Base-by-base conservation (phyloP, 2,797 vertebrate genomes). In the Helostoma temminkii region DNA sequence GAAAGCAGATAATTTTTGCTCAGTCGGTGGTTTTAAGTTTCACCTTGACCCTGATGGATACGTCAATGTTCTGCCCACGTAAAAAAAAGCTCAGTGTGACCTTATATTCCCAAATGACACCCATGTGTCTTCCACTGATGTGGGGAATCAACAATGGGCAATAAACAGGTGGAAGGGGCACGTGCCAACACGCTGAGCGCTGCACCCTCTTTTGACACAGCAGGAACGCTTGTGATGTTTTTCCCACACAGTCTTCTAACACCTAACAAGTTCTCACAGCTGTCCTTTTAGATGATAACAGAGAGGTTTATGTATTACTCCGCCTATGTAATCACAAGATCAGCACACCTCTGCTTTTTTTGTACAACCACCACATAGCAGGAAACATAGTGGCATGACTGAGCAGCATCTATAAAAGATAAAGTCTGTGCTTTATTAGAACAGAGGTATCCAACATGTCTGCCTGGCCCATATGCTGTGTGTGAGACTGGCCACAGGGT, bases 221-320 rank as follows among this genome's bases (percentile, higher is more conserved):
- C 68, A 68, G 69, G 66, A 82, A 56, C 45, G 57, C 81, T 67
- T 82, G 18, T 5, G n/a, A 45, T 21, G 71, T 76, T 92, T n/a
- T 91, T 92, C 89, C 88, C 89, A 91, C 87, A 88, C 77, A 68
- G 69, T 57, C 77, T 67, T 64, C n/a, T 79, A 42, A 89, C 76
- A 66, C 71, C 71, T 63, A 85, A 90, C 66, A 25, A 80, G 84
- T 89, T 88, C 89, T 82, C 80, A 88, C 84, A 87, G 79, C 72
- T 52, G 59, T 68, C 72, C 57, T 71, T 41, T 66, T 19, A 61
- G 69, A 88, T 73, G 86, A 89, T 82, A 82, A 86, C 81, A 77
- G 50, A 50, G 66, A 82, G 70, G 55, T 81, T 85, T 85, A 79
- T 84, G 50, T 80, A 80, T 76, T 57, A 34, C 49, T 77, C 37